Base-by-base conservation (phyloP, 1,140 invertebrate species). In the Meloidogyne hapla region DNA sequence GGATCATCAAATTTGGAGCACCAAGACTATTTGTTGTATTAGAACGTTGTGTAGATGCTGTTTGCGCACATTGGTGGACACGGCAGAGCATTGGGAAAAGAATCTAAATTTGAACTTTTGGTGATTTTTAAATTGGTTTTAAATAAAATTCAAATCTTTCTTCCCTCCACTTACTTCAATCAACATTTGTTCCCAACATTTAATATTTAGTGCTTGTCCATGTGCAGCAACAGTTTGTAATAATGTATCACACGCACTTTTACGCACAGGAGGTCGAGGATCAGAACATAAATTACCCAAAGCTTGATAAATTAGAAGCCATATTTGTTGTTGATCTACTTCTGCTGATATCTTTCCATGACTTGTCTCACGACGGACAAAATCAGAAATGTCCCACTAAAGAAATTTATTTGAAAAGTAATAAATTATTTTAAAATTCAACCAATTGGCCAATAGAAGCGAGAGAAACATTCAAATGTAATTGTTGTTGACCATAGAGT, bases 171-270 rank as follows among this genome's bases (percentile, higher is more conserved):
- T 38, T 25, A 87, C 83, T 64, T 87, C 73, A 72, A 77, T 83
- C 18, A 87, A 65, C 77, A 86, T 81, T 48, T 83, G 76, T 38
- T 78, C 56, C 85, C 85, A 86, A 13, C 80, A 82, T 38, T 72
- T 33, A 13, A 81, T 26, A n/a, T 78, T 80, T 18, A 86, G 75
- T n/a, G 77, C 81, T 69, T 83, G 76, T 69, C 95, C 95, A 89
- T 99, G 96, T 2, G 95, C 94, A 2, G 93, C 92, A 85, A 99
- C 94, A 12, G 95, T 98, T 26, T 95, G 96, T 89, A 99, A 97
- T 40, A 99, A 89, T 0, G 96, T 99, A 45, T 78, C 77, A 68
- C 77, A 78, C 1, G 77, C 77, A 66, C 94, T 96, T 89, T 98
- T 98, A 12, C 96, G 91, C 0, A 98, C 94, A 0, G 96, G 94